These are phyloP conservation scores for Malaclemys terrapin DNA, from an alignment of 2,113 vertebrate species.

Conservation along the genomic window DNA sequence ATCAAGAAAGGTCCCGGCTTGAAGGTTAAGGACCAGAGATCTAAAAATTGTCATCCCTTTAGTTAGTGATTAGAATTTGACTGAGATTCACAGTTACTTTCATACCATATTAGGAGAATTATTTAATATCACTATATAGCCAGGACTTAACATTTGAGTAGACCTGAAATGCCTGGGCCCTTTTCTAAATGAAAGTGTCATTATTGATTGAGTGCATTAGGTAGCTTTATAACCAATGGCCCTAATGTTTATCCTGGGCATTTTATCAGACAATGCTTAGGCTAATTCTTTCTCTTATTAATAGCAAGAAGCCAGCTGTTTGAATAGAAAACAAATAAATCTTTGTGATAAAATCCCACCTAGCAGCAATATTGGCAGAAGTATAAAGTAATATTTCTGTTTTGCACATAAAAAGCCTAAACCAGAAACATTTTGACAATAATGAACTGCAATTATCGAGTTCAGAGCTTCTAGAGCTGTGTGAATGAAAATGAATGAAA, in stretches of 20 bases:
- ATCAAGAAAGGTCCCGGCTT: not conserved
- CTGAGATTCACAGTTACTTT: not conserved
- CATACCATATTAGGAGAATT: not conserved
- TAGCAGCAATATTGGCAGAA: constrained; percentile 10
- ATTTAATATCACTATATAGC: not conserved
- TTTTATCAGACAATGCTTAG: constrained; percentile 18
- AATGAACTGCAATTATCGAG: not conserved
- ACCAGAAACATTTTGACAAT: not conserved
- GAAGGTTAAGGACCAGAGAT: not conserved
- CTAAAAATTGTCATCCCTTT: not conserved
- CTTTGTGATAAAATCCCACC: constrained; percentile 26
- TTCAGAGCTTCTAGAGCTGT: not conserved
- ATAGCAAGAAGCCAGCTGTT: constrained; percentile 3
- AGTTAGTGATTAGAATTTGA: not conserved
- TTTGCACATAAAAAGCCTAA: not conserved
- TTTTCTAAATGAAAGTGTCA: constrained; percentile 42
- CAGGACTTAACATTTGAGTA: not conserved
- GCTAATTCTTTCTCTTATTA: constrained; percentile 35
- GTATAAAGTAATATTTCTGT: constrained; percentile 24
- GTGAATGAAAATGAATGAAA: not conserved
- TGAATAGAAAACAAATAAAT: constrained; percentile 40
- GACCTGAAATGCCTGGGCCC: not conserved
- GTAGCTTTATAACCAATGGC: constrained; percentile 4
- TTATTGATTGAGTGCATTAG: constrained; percentile 12
- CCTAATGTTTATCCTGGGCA: not conserved